Evolutionary conservation across 2,888 invertebrate species (phyloP).

Genomic region (Latheticus oryzae): DNA sequence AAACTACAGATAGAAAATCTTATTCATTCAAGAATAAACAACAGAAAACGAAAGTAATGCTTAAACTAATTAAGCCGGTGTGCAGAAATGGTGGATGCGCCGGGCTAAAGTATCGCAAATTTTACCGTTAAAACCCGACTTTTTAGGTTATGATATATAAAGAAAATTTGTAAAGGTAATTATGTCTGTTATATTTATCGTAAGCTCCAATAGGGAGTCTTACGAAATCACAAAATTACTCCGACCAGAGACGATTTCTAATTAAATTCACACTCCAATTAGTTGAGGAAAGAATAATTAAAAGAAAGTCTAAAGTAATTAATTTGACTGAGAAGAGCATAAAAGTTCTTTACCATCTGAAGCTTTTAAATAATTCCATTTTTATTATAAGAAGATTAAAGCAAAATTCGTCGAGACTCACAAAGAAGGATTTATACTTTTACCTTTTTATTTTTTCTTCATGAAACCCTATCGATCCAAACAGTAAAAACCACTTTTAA

Average conservation of each 20-base stretch:
- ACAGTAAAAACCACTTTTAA: neutral
- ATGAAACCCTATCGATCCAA: slow-evolving; percentile 3
- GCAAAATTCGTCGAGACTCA: slow-evolving; percentile 21
- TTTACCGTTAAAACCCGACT: no score
- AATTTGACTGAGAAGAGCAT: slow-evolving; percentile 27
- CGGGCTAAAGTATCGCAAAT: slow-evolving; percentile 1
- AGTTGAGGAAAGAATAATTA: slow-evolving; percentile 22
- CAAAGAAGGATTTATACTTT: slow-evolving; percentile 25
- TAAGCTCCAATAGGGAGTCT: no score
- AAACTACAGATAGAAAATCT: slow-evolving; percentile 8
- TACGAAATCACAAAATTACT: no score
- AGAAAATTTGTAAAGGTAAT: no score
- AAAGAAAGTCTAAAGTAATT: slow-evolving; percentile 33
- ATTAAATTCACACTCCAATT: slow-evolving; percentile 41
- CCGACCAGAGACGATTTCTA: slow-evolving; percentile 31
- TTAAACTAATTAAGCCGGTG: no score
- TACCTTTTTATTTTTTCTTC: slow-evolving; percentile 10
- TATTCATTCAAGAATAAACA: no score
- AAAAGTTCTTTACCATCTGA: slow-evolving; percentile 30
- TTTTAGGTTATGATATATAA: no score
- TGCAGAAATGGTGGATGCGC: slow-evolving; percentile 18
- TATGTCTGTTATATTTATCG: no score
- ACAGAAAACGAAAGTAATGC: no score
- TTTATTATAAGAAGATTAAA: slow-evolving; percentile 33
- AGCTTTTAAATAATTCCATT: slow-evolving; percentile 27